These are phyloP conservation scores for Catonia carolina DNA, from an alignment of 2,888 invertebrate species.

Conservation along the genomic window DNA sequence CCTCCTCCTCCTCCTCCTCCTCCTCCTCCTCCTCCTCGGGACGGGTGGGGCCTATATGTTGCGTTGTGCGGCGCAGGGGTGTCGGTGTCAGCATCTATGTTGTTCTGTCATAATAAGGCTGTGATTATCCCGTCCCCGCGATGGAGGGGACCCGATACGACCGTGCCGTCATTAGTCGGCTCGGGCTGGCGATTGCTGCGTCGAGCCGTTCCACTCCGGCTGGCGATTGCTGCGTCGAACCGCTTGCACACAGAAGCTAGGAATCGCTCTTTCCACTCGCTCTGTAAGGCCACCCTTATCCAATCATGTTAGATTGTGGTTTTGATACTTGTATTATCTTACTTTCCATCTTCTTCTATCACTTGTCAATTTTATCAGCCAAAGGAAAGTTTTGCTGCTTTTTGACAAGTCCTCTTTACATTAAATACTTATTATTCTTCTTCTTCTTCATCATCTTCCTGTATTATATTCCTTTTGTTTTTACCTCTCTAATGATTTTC, in stretches of 20 bases:
- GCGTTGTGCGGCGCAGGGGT: slow-evolving; percentile 5
- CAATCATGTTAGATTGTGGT: slow-evolving; percentile 15
- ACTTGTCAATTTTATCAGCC: slow-evolving; percentile 6
- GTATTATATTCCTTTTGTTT: no score
- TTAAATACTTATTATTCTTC: no score
- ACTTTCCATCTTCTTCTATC: slow-evolving; percentile 1
- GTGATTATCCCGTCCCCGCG: slow-evolving; percentile 18
- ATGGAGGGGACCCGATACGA: slow-evolving; percentile 3
- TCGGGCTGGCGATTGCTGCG: slow-evolving; percentile 9
- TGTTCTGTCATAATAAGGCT: slow-evolving; percentile 20
- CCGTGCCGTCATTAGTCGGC: slow-evolving; percentile 6
- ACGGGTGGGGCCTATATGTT: no score
- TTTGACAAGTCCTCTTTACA: no score
- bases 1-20: no score
- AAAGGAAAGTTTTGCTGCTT: not conserved
- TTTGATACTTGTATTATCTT: slow-evolving; percentile 15
- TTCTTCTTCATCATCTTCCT: no score
- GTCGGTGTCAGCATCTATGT: slow-evolving; percentile 18
- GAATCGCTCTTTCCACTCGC: not conserved
- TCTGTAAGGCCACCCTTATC: not conserved
- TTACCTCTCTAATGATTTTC: no score
- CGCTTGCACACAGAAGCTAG: slow-evolving; percentile 7
- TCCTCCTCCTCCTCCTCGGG: no score
- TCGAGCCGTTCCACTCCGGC: not conserved
- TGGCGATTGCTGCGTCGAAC: slow-evolving; percentile 9